Conservation (phyloP, 2,797 vertebrate genomes). For the Dendrocincla tyrannina region DNA sequence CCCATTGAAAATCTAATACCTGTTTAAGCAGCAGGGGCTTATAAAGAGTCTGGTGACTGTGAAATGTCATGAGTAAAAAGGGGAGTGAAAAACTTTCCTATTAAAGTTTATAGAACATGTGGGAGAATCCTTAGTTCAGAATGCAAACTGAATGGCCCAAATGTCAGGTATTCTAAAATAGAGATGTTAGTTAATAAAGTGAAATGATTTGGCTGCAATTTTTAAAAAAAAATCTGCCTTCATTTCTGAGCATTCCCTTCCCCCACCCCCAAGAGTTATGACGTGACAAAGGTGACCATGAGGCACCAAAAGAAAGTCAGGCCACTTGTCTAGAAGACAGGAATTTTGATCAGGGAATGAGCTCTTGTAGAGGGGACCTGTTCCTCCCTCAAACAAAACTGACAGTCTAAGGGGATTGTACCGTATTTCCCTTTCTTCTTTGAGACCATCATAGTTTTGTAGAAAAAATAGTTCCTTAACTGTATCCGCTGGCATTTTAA, state of each 20-base stretch:
- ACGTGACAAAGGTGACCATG: background rate
- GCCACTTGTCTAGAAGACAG: background rate
- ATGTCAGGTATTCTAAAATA: background rate
- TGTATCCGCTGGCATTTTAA: constrained; percentile 40
- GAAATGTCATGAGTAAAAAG: background rate
- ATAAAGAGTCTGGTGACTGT: background rate
- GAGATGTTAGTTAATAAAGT: background rate
- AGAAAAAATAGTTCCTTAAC: constrained; percentile 20
- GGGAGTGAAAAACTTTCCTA: background rate
- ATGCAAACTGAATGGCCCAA: background rate
- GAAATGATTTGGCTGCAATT: background rate
- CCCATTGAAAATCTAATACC: constrained; percentile 1
- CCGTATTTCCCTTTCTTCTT: background rate
- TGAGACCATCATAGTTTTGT: background rate
- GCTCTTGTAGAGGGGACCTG: background rate
- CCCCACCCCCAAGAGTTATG: background rate
- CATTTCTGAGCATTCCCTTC: background rate
- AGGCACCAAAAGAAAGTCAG: background rate
- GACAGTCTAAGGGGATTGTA: background rate
- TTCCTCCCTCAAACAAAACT: background rate
- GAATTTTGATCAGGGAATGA: background rate
- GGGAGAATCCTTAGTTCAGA: background rate
- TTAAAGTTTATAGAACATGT: background rate
- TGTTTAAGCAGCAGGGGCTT: background rate
- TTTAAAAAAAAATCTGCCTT: background rate